Conservation (phyloP, 2,797 vertebrate genomes). For the Anguilla pacifica region DNA sequence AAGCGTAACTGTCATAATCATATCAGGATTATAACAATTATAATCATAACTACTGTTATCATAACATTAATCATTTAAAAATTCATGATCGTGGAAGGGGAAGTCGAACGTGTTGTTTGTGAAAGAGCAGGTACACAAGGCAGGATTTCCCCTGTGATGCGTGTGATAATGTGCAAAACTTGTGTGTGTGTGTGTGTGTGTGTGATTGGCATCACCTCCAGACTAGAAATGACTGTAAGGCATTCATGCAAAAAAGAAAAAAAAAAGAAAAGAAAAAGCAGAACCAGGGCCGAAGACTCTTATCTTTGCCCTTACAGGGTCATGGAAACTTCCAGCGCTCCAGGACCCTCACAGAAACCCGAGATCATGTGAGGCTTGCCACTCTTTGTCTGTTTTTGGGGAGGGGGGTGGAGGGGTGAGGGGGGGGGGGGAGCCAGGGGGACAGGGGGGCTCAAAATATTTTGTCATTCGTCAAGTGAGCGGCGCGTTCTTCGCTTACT, state of each 20-base stretch:
- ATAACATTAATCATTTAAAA: not conserved
- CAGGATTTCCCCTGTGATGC: slow-evolving; percentile 12
- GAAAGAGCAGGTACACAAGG: not conserved
- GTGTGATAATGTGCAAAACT: not conserved
- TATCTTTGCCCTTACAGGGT: not conserved
- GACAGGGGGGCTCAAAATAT: not conserved
- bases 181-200: not conserved
- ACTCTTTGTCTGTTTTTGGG: not conserved
- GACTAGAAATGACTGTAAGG: not conserved
- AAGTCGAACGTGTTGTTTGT: not conserved
- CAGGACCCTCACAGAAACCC: not conserved
- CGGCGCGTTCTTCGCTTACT: slow-evolving; percentile 7
- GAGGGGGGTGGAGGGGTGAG: too few species aligned
- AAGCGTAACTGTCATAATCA: not conserved
- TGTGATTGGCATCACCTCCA: not conserved
- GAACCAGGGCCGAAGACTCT: not conserved
- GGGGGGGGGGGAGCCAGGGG: too few species aligned
- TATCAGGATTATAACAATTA: not conserved
- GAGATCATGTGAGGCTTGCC: not conserved
- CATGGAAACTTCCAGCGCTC: not conserved
- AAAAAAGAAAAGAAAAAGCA: too few species aligned
- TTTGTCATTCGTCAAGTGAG: not conserved
- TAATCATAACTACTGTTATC: not conserved
- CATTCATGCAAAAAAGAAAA: not conserved
- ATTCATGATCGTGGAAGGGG: not conserved